Conservation (phyloP, 2,797 vertebrate genomes). For the Pangasius krempfi region DNA sequence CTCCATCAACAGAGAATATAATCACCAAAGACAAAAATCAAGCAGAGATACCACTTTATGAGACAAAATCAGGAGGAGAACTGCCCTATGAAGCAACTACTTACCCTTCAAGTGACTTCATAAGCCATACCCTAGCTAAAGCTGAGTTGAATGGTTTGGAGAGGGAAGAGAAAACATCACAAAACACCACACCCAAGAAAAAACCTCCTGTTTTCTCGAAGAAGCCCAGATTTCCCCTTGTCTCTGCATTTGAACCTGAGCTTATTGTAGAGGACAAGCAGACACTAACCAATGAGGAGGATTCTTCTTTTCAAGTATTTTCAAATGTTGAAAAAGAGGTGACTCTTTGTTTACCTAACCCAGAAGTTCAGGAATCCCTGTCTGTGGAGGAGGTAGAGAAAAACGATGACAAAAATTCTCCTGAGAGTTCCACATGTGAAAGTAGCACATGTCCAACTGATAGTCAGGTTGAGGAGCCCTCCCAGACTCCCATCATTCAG, state of each 20-base stretch:
- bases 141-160: constrained; percentile 30
- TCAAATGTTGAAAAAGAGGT: constrained; percentile 63
- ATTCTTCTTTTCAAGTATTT: constrained; percentile 53
- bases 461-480: constrained; percentile 31
- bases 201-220: constrained; percentile 88
- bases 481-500: constrained; percentile 59
- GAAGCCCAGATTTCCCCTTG: constrained; percentile 87
- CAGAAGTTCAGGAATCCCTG: constrained; percentile 68
- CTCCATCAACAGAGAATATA: constrained; percentile 72
- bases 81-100: constrained; percentile 41
- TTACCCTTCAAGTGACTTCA: constrained; percentile 46
- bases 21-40: constrained; percentile 24
- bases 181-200: constrained; percentile 76
- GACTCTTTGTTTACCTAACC: constrained; percentile 51
- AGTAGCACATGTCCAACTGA: constrained; percentile 47
- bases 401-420: constrained; percentile 66
- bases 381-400: constrained; percentile 61
- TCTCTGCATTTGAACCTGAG: constrained; percentile 71
- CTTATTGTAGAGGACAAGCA: constrained; percentile 68
- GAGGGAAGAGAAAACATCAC: constrained; percentile 48
- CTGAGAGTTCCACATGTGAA: constrained; percentile 65
- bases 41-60: constrained; percentile 25
- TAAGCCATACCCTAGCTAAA: constrained; percentile 18
- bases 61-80: constrained; percentile 48
- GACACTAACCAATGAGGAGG: constrained; percentile 60